Percentiles rank a stretch among this genome's conserved stretches.
Conservation (phyloP, 1,140 invertebrate genomes). For the Macrostomum lignano region DNA sequence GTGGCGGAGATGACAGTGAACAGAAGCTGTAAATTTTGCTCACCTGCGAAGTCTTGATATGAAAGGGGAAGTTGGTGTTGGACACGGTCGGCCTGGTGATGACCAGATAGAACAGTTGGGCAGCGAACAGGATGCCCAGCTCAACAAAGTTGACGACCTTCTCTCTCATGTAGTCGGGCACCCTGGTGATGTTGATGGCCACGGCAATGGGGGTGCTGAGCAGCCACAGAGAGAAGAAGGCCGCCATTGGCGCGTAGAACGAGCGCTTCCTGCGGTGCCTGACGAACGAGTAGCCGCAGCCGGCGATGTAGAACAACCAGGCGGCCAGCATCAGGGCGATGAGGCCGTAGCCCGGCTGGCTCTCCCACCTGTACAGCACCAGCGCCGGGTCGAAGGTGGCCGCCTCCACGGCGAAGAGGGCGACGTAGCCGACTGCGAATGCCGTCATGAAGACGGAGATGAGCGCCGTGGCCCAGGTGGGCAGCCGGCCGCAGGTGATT, state of each 20-base stretch:
- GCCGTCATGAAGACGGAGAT: constrained; percentile 48
- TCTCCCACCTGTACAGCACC: constrained; percentile 62
- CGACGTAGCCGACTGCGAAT: constrained; percentile 38
- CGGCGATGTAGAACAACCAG: constrained; percentile 52
- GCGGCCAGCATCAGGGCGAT: constrained; percentile 43
- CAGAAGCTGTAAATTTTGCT: too few relatives aligned
- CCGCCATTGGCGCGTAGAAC: too few relatives aligned
- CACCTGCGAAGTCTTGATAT: constrained; percentile 47
- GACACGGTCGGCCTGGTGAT: constrained; percentile 47
- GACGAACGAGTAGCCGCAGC: too few relatives aligned
- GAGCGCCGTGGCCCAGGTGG: constrained; percentile 36
- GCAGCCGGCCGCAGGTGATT: constrained; percentile 42
- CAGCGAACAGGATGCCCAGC: constrained; percentile 41
- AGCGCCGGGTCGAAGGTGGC: constrained; percentile 53
- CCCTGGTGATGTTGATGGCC: too few relatives aligned
- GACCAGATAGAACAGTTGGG: constrained; percentile 50
- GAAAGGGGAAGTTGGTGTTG: constrained; percentile 57
- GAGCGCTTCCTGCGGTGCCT: too few relatives aligned
- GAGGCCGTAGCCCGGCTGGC: constrained; percentile 50
- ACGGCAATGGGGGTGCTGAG: too few relatives aligned
- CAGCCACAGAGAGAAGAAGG: too few relatives aligned
- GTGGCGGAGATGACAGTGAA: too few relatives aligned
- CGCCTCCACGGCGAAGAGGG: constrained; percentile 47
- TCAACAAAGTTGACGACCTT: constrained; percentile 52
- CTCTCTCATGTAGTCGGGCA: constrained; percentile 61